Conservation (phyloP, 2,797 vertebrate species). For the Enteromius paludinosus region DNA sequence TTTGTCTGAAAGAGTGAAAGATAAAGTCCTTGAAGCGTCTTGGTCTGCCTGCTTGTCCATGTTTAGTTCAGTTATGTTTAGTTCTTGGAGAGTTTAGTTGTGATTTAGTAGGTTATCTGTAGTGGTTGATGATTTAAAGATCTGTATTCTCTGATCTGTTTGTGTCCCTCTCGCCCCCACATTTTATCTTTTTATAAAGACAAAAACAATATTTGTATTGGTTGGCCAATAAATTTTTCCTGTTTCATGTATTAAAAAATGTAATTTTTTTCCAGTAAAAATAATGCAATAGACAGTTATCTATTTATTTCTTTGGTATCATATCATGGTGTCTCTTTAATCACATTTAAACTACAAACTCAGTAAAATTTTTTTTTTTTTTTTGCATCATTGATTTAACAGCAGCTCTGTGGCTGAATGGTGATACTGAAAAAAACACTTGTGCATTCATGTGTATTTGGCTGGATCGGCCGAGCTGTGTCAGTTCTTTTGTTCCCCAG, state of each 20-base stretch:
- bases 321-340: neutral
- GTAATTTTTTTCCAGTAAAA: neutral
- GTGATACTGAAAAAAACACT: neutral
- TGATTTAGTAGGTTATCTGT: neutral
- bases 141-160: neutral
- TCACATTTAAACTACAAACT: neutral
- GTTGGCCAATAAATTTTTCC: neutral
- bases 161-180: neutral
- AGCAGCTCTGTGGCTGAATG: neutral
- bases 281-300: neutral
- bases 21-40: neutral
- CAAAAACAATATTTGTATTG: too few relatives aligned
- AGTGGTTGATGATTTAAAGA: neutral
- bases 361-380: too few relatives aligned
- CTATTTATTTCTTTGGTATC: neutral
- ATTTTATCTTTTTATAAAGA: neutral
- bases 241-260: too few relatives aligned
- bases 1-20: neutral
- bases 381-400: neutral
- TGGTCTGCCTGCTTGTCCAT: neutral
- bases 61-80: neutral
- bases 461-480: conserved; percentile 5
- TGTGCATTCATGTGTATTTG: conserved; percentile 18
- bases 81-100: neutral
- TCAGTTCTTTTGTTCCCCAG: conserved; percentile 17